Evolutionary conservation across 1,140 invertebrate species (phyloP).

Genomic region (Zaprionus taronus): DNA sequence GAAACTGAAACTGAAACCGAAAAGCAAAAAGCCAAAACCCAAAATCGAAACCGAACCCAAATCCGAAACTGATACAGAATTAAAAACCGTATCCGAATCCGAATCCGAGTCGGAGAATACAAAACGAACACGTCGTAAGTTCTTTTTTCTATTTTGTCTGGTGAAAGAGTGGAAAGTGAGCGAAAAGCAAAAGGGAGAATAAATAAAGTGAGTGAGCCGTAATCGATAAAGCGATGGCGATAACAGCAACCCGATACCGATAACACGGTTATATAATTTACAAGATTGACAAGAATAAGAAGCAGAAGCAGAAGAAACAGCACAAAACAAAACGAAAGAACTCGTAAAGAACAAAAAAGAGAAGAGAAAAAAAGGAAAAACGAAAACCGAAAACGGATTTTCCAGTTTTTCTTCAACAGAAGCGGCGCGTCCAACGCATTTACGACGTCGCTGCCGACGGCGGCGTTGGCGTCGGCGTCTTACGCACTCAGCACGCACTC

Average conservation of each 20-base stretch:
- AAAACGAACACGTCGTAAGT: background rate
- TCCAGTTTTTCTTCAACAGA: slow-evolving; percentile 39
- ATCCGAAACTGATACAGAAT: slow-evolving; percentile 1
- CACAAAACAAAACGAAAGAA: background rate
- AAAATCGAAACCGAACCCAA: slow-evolving; percentile 3
- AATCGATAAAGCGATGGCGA: slow-evolving; percentile 19
- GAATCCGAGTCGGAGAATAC: background rate
- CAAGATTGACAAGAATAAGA: slow-evolving; percentile 1
- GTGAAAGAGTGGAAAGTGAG: slow-evolving; percentile 36
- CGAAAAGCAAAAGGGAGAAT: slow-evolving; percentile 23
- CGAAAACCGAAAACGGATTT: slow-evolving; percentile 27
- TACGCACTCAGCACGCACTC: slow-evolving; percentile 51
- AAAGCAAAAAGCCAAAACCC: background rate
- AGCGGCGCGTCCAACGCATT: background rate
- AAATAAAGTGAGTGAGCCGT: background rate
- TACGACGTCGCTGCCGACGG: slow-evolving; percentile 1
- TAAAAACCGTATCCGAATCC: background rate
- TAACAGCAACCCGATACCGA: slow-evolving; percentile 20
- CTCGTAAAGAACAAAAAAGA: background rate
- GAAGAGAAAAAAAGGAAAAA: background rate
- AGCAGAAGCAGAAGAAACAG: slow-evolving; percentile 3
- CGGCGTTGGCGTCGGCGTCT: slow-evolving; percentile 24
- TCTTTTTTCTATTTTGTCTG: slow-evolving; percentile 24
- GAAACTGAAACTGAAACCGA: background rate
- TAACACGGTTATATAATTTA: background rate